Evolutionary conservation across 2,888 invertebrate genomes (phyloP).

Genomic region (Sepiola atlantica): DNA sequence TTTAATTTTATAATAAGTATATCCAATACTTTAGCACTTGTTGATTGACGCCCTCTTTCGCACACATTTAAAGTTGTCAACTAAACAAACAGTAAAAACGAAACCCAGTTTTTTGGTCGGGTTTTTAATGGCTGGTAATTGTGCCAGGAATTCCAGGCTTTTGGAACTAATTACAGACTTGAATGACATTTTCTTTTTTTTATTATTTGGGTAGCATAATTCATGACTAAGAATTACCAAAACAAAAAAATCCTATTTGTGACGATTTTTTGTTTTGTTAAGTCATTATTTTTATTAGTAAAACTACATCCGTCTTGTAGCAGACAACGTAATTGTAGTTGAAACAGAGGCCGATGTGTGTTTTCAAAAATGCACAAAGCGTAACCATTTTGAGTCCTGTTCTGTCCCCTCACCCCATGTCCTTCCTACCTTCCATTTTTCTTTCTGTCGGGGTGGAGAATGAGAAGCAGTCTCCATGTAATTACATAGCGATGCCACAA

Average conservation of each 20-base stretch:
- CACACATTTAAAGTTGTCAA: not conserved
- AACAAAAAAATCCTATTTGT: not conserved
- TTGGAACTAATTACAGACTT: constrained; percentile 17
- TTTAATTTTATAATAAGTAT: no score
- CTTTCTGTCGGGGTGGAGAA: not conserved
- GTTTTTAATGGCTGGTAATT: not conserved
- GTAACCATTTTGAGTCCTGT: not conserved
- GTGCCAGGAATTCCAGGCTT: not conserved
- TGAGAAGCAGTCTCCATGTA: constrained; percentile 7
- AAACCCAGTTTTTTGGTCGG: not conserved
- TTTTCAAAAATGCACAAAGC: constrained; percentile 5
- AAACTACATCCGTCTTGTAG: not conserved
- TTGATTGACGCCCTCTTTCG: not conserved
- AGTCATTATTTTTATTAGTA: not conserved
- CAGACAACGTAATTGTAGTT: not conserved
- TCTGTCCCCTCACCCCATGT: no score
- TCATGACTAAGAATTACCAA: not conserved
- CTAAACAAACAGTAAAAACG: not conserved
- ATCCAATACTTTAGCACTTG: no score
- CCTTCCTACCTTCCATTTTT: no score
- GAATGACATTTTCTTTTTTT: constrained; percentile 32
- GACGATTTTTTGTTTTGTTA: not conserved
- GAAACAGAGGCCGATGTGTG: not conserved
- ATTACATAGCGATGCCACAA: constrained; percentile 32
- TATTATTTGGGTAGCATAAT: no score